Evolutionary conservation across 1,140 invertebrate species (phyloP).

Genomic region (Branchinecta lynchi): DNA sequence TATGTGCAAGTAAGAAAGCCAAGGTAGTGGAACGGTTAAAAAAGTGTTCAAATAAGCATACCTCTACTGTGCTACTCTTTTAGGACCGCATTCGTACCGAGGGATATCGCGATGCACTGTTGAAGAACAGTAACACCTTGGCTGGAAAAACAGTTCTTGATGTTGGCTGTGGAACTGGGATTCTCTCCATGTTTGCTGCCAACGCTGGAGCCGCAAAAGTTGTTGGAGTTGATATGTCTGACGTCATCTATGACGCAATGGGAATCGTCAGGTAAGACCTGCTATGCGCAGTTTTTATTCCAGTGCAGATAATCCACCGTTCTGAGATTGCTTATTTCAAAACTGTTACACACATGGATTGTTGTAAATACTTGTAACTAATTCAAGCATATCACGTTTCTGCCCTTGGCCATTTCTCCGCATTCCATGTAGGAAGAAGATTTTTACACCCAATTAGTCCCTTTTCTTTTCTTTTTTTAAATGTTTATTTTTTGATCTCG

Average conservation of each 20-base stretch:
- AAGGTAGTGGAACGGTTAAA: no score
- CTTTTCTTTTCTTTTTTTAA: no score
- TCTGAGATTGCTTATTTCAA: background rate
- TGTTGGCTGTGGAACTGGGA: slow-evolving; percentile 90
- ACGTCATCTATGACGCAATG: slow-evolving; percentile 69
- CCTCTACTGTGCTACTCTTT: no score
- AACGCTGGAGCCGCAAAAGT: slow-evolving; percentile 83
- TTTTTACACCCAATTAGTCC: no score
- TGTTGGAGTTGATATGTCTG: slow-evolving; percentile 81
- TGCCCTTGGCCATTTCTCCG: no score
- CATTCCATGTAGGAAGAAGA: no score
- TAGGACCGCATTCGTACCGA: slow-evolving; percentile 78
- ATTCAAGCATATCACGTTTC: no score
- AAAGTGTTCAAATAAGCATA: no score
- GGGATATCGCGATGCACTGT: slow-evolving; percentile 83
- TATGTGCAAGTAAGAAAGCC: no score
- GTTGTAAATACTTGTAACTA: no score
- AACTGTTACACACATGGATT: slow-evolving; percentile 8
- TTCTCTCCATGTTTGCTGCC: slow-evolving; percentile 89
- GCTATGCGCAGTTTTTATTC: background rate
- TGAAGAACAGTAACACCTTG: slow-evolving; percentile 54
- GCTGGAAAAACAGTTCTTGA: slow-evolving; percentile 73
- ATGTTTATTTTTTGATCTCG: no score
- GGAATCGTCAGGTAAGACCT: slow-evolving; percentile 56
- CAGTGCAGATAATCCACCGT: background rate